phyloP scores from a whole-genome alignment of 2,113 vertebrate species.

The Sigmodon hispidus region DNA sequence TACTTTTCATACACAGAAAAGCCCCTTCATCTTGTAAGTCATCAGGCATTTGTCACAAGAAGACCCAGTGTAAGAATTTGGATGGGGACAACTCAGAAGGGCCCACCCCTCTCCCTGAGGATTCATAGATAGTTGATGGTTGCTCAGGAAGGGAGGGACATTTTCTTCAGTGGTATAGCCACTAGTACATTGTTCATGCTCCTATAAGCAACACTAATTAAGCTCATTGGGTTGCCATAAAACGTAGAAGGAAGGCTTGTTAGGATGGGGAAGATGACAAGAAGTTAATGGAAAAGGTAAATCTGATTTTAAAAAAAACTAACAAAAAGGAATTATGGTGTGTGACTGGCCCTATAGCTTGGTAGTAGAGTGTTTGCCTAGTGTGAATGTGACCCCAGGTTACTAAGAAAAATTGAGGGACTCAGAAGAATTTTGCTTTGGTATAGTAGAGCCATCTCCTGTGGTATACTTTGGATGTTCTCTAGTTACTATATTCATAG shows the following conservation, averaged over 20 bases:
- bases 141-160: background rate
- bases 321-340: background rate
- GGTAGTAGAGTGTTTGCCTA: background rate
- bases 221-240: background rate
- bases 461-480: constrained; percentile 15
- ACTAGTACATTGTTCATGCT: background rate
- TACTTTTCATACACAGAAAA: constrained; percentile 5
- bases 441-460: constrained; percentile 16
- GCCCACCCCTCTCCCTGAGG: background rate
- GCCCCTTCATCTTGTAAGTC: constrained; percentile 12
- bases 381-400: background rate
- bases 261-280: background rate
- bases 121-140: background rate
- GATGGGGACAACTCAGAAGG: background rate
- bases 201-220: background rate
- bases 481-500: constrained; percentile 9
- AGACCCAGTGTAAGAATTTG: background rate
- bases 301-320: background rate
- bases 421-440: constrained; percentile 51
- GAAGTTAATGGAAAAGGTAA: background rate
- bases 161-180: background rate
- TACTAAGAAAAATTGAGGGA: background rate
- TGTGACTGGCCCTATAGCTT: background rate
- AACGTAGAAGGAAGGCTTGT: background rate
- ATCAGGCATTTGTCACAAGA: constrained; percentile 27